A percentile compares a stretch with the other conserved stretches of the same genome.
Evolutionary conservation across 2,797 vertebrate species (phyloP).

Genomic region (Myotis vivesi): DNA sequence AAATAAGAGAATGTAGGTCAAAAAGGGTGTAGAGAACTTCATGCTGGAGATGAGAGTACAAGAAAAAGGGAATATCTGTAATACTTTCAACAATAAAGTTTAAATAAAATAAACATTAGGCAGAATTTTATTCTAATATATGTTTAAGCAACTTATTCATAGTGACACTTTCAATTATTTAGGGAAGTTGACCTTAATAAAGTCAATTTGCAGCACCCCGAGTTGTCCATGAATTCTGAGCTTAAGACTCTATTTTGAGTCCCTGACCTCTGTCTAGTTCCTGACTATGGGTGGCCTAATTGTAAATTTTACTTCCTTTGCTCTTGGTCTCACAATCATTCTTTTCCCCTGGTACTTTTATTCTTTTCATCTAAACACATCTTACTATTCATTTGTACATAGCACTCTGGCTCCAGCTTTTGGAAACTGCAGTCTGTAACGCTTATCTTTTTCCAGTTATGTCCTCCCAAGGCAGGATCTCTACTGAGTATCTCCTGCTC

Average conservation of each 20-base stretch:
- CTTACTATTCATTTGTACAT: not conserved
- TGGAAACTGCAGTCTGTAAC: not conserved
- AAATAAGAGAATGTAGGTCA: not conserved
- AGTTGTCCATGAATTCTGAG: not conserved
- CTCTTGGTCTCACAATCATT: not conserved
- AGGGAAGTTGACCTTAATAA: not conserved
- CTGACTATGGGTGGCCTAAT: not conserved
- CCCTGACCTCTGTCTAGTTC: not conserved
- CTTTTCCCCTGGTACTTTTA: not conserved
- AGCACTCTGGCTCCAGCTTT: not conserved
- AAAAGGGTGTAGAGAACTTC: not conserved
- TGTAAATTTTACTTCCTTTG: not conserved
- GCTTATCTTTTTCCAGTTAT: not conserved
- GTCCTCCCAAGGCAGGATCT: not conserved
- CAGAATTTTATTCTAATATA: not conserved
- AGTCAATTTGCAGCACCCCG: not conserved
- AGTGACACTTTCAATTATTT: not conserved
- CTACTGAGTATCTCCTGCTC: not conserved
- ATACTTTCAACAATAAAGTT: too few relatives aligned
- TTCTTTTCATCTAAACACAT: not conserved
- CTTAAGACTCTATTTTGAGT: accelerated
- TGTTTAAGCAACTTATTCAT: not conserved
- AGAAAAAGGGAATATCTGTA: not conserved
- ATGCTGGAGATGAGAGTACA: not conserved
- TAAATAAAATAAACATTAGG: not conserved